phyloP scores from a whole-genome alignment of 2,888 invertebrate genomes.

The Cyclophora albipunctata region DNA sequence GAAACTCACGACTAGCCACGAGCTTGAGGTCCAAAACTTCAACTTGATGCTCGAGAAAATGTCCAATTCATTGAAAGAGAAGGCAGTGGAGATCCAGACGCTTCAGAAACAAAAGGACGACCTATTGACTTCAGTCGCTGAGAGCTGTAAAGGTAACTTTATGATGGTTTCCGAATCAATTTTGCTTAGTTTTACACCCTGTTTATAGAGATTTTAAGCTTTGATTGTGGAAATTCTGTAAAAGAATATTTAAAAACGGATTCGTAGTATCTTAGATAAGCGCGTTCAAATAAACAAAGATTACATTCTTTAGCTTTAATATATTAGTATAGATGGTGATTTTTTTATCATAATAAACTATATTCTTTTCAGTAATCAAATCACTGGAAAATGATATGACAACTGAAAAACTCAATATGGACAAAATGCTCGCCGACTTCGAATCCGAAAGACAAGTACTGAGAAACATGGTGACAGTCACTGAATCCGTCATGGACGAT shows the following conservation, averaged over 20 bases:
- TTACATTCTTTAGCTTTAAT: too few relatives aligned
- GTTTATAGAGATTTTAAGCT: too few relatives aligned
- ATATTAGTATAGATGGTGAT: too few relatives aligned
- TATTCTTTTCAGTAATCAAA: constrained; percentile 32
- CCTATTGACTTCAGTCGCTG: constrained; percentile 27
- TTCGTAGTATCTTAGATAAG: too few relatives aligned
- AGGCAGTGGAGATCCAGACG: constrained; percentile 38
- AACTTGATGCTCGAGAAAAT: constrained; percentile 50
- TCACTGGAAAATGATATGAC: constrained; percentile 40
- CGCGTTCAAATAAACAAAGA: too few relatives aligned
- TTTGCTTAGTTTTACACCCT: too few relatives aligned
- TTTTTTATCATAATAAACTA: background rate
- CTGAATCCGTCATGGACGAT: constrained; percentile 55
- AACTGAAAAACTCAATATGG: constrained; percentile 35
- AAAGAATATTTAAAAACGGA: background rate
- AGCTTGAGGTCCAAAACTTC: constrained; percentile 48
- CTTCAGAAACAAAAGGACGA: constrained; percentile 40
- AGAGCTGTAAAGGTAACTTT: constrained; percentile 1
- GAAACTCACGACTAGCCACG: constrained; percentile 45
- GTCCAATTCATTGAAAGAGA: constrained; percentile 47
- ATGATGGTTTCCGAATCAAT: background rate
- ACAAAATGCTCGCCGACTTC: constrained; percentile 44
- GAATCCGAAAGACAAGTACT: constrained; percentile 47
- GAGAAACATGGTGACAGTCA: constrained; percentile 51
- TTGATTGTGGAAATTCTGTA: too few relatives aligned